Conservation (phyloP, 2,888 invertebrate genomes). For the Gandaritis pyraliata region DNA sequence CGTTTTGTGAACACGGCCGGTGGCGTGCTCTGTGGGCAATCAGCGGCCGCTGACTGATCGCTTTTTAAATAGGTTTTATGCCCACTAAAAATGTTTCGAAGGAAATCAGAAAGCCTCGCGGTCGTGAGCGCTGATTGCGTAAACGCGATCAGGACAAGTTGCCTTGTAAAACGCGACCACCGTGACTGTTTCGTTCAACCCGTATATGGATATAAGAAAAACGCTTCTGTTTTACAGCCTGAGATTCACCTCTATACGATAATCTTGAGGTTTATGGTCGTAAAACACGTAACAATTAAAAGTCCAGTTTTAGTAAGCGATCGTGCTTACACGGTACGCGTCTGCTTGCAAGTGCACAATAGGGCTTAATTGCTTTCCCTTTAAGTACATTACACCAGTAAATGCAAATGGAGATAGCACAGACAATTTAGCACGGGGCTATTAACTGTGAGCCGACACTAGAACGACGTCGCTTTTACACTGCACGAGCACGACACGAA, state of each 20-base stretch:
- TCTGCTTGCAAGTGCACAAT: conserved; percentile 33
- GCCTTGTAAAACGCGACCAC: conserved; percentile 48
- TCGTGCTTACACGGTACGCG: conserved; percentile 25
- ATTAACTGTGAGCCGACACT: conserved; percentile 56
- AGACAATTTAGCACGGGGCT: conserved; percentile 71
- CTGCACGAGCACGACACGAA: conserved; percentile 4
- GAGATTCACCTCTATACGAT: background rate
- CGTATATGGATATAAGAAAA: background rate
- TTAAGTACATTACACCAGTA: conserved; percentile 49
- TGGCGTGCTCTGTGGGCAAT: conserved; percentile 81
- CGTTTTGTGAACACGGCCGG: conserved; percentile 84
- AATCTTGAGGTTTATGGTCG: background rate
- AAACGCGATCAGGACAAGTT: conserved; percentile 64
- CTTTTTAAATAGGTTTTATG: conserved; percentile 85
- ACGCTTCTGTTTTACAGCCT: background rate
- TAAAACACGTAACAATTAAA: conserved; percentile 4
- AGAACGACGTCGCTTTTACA: conserved; percentile 40
- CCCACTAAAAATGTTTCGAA: conserved; percentile 79
- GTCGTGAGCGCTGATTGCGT: conserved; percentile 63
- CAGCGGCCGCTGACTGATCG: conserved; percentile 83
- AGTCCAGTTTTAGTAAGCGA: conserved; percentile 6
- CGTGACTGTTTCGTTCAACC: conserved; percentile 18
- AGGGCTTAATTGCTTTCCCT: conserved; percentile 33
- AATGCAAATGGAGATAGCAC: conserved; percentile 71
- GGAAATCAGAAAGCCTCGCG: conserved; percentile 67